These are phyloP conservation scores for Tachina fera DNA, from an alignment of 2,888 invertebrate species.

Conservation along the genomic window DNA sequence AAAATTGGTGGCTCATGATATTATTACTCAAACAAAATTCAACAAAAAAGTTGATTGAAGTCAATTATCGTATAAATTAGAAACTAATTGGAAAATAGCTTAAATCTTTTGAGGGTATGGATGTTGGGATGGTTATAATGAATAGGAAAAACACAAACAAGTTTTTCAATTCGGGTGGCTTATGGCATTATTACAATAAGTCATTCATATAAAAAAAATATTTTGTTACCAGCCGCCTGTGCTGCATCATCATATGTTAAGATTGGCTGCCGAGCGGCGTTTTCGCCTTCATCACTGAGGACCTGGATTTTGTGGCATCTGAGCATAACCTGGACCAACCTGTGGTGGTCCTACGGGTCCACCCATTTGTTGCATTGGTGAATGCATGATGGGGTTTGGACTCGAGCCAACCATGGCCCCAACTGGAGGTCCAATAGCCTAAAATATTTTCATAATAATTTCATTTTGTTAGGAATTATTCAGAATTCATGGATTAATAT, in stretches of 20 bases:
- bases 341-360: conserved; percentile 80
- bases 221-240: conserved; percentile 66
- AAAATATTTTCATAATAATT: neutral
- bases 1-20: too few species aligned
- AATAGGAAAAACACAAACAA: too few species aligned
- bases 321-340: conserved; percentile 79
- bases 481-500: neutral
- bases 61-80: too few species aligned
- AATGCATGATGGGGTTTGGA: conserved; percentile 85
- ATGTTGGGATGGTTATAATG: too few species aligned
- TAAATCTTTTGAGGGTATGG: too few species aligned
- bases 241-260: conserved; percentile 69
- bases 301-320: conserved; percentile 79
- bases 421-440: conserved; percentile 83
- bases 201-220: neutral
- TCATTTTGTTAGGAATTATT: too few species aligned
- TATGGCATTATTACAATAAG: too few species aligned
- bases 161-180: too few species aligned
- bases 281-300: conserved; percentile 82
- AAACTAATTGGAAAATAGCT: too few species aligned
- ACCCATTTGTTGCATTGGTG: conserved; percentile 84
- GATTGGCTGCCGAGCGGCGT: conserved; percentile 79
- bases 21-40: too few species aligned
- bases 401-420: conserved; percentile 83
- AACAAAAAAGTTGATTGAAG: too few species aligned